phyloP scores from a whole-genome alignment of 2,113 vertebrate genomes.

The Lamprotornis superbus region DNA sequence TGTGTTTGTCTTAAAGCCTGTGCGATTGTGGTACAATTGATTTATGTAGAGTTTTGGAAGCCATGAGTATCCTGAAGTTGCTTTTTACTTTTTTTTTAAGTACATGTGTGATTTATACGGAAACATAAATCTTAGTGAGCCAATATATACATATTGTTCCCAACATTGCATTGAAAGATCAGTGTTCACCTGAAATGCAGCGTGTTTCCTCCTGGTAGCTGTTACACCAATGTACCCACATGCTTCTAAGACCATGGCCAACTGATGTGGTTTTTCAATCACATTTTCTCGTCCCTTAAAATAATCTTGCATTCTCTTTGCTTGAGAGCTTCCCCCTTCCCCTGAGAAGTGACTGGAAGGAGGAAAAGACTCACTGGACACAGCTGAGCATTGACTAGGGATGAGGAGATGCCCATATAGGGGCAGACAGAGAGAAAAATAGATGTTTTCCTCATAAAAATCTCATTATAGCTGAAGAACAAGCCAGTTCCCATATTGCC shows the following conservation, averaged over 20 bases:
- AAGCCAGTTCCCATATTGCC: not conserved
- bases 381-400: not conserved
- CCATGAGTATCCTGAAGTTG: not conserved
- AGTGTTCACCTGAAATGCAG: slow-evolving; percentile 46
- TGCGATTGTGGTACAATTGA: slow-evolving; percentile 35
- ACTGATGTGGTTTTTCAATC: slow-evolving; percentile 58
- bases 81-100: slow-evolving; percentile 22
- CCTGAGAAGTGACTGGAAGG: not conserved
- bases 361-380: not conserved
- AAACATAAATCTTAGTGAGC: slow-evolving; percentile 66
- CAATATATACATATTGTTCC: slow-evolving; percentile 56
- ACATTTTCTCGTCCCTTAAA: slow-evolving; percentile 40
- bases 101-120: slow-evolving; percentile 65
- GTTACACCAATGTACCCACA: slow-evolving; percentile 13
- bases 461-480: not conserved
- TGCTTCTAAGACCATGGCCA: slow-evolving; percentile 8
- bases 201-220: slow-evolving; percentile 25
- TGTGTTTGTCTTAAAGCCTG: slow-evolving; percentile 47
- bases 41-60: slow-evolving; percentile 68
- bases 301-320: not conserved
- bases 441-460: not conserved
- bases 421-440: not conserved
- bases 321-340: not conserved
- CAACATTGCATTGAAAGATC: slow-evolving; percentile 44
- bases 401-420: not conserved